These are phyloP conservation scores for Semnopithecus entellus DNA, from an alignment of 2,113 vertebrate species.

Conservation along the genomic window DNA sequence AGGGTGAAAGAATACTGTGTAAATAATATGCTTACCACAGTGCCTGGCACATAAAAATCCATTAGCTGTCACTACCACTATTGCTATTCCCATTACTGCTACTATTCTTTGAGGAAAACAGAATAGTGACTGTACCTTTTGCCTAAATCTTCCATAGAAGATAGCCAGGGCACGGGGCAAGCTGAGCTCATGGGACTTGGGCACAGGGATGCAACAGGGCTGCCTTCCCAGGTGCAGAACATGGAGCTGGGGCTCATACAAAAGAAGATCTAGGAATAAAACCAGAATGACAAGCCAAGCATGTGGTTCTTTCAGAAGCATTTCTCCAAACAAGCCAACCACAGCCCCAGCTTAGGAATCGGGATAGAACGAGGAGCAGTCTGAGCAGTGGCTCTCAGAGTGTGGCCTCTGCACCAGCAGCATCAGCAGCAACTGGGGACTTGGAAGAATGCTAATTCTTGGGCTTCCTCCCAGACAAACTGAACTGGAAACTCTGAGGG, in stretches of 20 bases:
- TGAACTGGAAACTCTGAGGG: not conserved
- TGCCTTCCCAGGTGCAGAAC: not conserved
- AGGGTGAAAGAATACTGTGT: not conserved
- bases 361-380: fast-evolving
- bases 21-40: not conserved
- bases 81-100: too few relatives aligned
- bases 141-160: not conserved
- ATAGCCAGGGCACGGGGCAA: not conserved
- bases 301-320: not conserved
- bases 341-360: not conserved
- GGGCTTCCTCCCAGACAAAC: too few relatives aligned
- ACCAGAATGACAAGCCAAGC: not conserved
- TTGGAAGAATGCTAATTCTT: not conserved
- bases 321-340: not conserved
- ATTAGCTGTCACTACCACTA: not conserved
- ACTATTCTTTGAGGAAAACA: not conserved
- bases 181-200: not conserved
- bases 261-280: not conserved
- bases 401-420: fast-evolving
- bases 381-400: fast-evolving
- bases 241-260: not conserved
- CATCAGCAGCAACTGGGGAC: not conserved
- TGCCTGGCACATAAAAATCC: not conserved
- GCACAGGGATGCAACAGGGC: not conserved
- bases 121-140: not conserved